Conservation (phyloP, 2,797 vertebrate species). For the Characodon lateralis region DNA sequence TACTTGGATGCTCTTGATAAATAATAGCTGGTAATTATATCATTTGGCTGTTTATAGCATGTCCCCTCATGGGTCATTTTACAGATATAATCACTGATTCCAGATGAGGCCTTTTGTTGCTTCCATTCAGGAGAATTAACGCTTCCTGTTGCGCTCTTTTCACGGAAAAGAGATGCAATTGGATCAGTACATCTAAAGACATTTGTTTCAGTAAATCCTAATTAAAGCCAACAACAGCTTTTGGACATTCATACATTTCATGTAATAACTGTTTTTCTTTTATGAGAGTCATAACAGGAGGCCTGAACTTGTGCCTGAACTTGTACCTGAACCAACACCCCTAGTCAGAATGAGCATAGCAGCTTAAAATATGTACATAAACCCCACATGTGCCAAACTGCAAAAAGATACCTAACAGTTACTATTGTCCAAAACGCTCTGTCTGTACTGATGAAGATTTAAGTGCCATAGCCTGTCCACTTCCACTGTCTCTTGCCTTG, state of each 20-base stretch:
- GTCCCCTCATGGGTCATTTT: constrained; percentile 23
- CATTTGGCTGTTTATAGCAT: constrained; percentile 31
- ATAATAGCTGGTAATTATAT: constrained; percentile 46
- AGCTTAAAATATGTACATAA: background rate
- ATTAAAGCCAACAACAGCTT: background rate
- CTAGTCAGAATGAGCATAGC: background rate
- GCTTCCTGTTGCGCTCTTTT: constrained; percentile 14
- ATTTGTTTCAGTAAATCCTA: background rate
- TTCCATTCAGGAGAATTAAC: constrained; percentile 3
- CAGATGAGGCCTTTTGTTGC: constrained; percentile 37
- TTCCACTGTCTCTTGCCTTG: too few relatives aligned
- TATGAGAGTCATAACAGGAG: background rate
- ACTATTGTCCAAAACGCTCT: background rate
- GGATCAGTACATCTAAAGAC: background rate
- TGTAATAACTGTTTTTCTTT: background rate
- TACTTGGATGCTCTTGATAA: constrained; percentile 28
- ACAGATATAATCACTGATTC: constrained; percentile 31
- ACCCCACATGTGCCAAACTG: background rate
- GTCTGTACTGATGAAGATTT: background rate
- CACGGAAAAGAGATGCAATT: constrained; percentile 11
- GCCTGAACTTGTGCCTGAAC: background rate
- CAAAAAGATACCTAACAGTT: background rate
- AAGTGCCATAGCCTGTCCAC: background rate
- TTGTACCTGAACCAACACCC: background rate
- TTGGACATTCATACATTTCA: background rate